These are phyloP conservation scores for Phrynocephalus vlangalii DNA, from an alignment of 2,797 vertebrate genomes.

Conservation along the genomic window DNA sequence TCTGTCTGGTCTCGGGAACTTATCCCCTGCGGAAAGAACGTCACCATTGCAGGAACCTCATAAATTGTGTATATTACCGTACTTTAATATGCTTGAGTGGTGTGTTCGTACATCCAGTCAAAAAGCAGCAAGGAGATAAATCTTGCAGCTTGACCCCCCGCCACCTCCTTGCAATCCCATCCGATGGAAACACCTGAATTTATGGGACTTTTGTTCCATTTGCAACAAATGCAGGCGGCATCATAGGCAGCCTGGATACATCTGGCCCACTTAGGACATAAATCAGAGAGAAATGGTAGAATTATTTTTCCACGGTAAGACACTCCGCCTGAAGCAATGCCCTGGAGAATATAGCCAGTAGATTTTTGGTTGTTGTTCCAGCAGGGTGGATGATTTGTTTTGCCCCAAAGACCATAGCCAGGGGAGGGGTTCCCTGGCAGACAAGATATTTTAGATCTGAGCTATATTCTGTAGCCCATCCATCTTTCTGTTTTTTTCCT, in stretches of 20 bases:
- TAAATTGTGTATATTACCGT: slow-evolving; percentile 9
- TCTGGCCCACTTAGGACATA: neutral
- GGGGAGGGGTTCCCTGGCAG: too few relatives aligned
- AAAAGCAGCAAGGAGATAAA: neutral
- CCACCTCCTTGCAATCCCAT: neutral
- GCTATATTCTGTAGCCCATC: neutral
- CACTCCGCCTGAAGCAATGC: neutral
- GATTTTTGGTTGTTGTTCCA: neutral
- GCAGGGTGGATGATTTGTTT: neutral
- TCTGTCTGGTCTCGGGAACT: neutral
- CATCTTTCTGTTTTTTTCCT: too few relatives aligned
- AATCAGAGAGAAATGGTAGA: neutral
- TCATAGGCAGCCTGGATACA: neutral
- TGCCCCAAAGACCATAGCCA: neutral
- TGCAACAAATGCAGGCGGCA: neutral
- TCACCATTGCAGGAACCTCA: neutral
- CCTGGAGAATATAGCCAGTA: neutral
- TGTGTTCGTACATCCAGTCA: neutral
- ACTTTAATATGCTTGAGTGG: neutral
- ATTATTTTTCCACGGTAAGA: neutral
- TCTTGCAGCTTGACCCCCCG: neutral
- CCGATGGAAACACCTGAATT: slow-evolving; percentile 7
- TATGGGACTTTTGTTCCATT: neutral
- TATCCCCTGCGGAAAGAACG: neutral
- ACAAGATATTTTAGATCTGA: too few relatives aligned